Base-by-base conservation (phyloP, 1,140 invertebrate genomes). In the Archivesica marissinica region DNA sequence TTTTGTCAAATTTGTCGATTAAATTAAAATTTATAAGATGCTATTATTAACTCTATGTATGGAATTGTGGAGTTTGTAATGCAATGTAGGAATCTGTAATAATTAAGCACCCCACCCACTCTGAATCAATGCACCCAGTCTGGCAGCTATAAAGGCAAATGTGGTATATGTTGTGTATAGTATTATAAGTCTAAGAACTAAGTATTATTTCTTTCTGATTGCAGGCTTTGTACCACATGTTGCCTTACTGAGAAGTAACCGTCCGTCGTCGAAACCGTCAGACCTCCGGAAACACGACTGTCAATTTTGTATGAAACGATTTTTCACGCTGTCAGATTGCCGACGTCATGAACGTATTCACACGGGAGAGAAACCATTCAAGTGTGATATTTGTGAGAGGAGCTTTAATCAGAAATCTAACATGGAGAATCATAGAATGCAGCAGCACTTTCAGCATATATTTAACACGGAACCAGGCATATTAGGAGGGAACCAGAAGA, bases 351-450 rank as follows among this genome's bases (percentile, higher is more conserved):
- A 38, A 38, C 33, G 75, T 2, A 61, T 77, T 20, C 75, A 77
- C 23, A 77, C 75, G 1, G 75, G 75, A 15, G 70, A 47, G 13
- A 25, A 28, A 0, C 70, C 70, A 11, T 74, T 74, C 23, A 25
- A 4, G 13, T 77, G 75, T 25, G 17, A 41, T 41, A 25, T 77
- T 11, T 77, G 75, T 25, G 54, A 38, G 3, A 17, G 35, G 28
- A 30, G 25, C 23, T 77, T 77, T 39, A 59, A 59, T 6, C 75
- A 77, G 54, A 76, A 50, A 28, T 52, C 72, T 0, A 75, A 54
- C 72, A 50, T 75, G 44, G 33, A 52, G 47, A 75, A 35, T 75
- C 72, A 75, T 23, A 50, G 44, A 20, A 44, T 54, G 30, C 41
- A 52, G 39, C 72, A 75, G 17, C 50, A 75, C 30, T 66, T 66